Base-by-base conservation (phyloP, 2,113 vertebrate species). In the Embiotoca jacksoni region DNA sequence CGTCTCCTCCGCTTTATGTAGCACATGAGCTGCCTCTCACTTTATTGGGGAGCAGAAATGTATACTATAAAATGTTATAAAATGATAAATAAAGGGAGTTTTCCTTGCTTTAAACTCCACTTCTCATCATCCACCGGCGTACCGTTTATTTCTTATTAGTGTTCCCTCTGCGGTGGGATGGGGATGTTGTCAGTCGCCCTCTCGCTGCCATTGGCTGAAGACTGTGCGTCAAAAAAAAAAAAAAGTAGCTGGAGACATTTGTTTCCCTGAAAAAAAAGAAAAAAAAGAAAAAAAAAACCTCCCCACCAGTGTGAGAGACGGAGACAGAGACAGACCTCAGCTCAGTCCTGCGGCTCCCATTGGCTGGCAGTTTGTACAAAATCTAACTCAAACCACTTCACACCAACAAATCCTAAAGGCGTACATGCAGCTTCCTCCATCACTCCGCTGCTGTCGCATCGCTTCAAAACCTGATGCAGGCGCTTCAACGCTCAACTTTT, bases 201-300 rank as follows among this genome's bases (percentile, higher is more conserved):
- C 94, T 94, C 92, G 88, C 95, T 97, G 95, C 96, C 95, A 99
- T 99, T 98, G 97, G 97, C 95, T 98, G 96, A 95, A 93, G 96
- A 96, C 95, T 96, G 96, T 96, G 96, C 96, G 97, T 97, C 96
- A 89, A 97, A 99, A 97, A 89, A 82, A 97, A 97, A 97, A 98
- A 97, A 91, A 98, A 97, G 96, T 97, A 97, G 96, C 97, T 95
- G 95, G 95, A 95, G 95, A 96, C 96, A 95, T 96, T 96, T 94
- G 96, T 97, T 97, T 96, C 95, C 94, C 96, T 94, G 95, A 95
- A 95, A 72, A 44, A 78, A 77, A 75, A 68, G 95, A 46, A 53
- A 95, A 23, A 13, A 50, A 57, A 54, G 30, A 35, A 36, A 75
- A 85, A 41, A 49, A 47, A 41, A 94, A 95, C 94, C 96, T 96